These are phyloP conservation scores for Melanaphis sacchari DNA, from an alignment of 1,140 invertebrate species.

Conservation along the genomic window DNA sequence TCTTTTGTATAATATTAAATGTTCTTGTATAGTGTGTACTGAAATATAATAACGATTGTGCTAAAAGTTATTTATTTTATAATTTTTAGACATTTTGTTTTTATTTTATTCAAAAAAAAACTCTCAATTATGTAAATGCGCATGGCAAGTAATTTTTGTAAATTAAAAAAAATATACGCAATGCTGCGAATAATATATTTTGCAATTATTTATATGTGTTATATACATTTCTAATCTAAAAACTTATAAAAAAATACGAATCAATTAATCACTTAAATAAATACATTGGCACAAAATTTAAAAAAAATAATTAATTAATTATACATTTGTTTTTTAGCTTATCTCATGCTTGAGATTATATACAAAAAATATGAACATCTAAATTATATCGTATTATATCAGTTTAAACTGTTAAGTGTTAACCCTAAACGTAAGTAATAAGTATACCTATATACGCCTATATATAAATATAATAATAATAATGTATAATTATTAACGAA, in stretches of 20 bases:
- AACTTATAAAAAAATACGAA: not conserved
- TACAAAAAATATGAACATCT: not conserved
- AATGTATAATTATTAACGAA: constrained; percentile 28
- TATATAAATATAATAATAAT: not conserved
- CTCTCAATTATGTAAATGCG: not conserved
- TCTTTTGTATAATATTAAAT: not conserved
- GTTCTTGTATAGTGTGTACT: not conserved
- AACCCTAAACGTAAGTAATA: not conserved
- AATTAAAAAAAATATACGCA: not conserved
- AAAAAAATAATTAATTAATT: not conserved
- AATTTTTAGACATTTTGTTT: not conserved
- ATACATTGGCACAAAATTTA: not conserved
- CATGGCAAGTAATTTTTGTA: not conserved
- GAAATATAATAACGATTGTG: not conserved
- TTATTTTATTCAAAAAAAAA: not conserved
- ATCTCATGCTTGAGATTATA: not conserved
- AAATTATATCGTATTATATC: not conserved
- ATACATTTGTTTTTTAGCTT: not conserved
- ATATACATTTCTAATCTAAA: not conserved
- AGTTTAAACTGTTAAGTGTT: not conserved
- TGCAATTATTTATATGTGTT: not conserved
- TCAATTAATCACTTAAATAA: not conserved
- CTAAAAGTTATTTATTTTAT: not conserved
- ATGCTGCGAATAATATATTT: not conserved
- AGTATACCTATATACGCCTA: not conserved